These are phyloP conservation scores for Apostichopus leukothele DNA, from an alignment of 53 echinoderm and acorn worm genomes.

Conservation along the genomic window DNA sequence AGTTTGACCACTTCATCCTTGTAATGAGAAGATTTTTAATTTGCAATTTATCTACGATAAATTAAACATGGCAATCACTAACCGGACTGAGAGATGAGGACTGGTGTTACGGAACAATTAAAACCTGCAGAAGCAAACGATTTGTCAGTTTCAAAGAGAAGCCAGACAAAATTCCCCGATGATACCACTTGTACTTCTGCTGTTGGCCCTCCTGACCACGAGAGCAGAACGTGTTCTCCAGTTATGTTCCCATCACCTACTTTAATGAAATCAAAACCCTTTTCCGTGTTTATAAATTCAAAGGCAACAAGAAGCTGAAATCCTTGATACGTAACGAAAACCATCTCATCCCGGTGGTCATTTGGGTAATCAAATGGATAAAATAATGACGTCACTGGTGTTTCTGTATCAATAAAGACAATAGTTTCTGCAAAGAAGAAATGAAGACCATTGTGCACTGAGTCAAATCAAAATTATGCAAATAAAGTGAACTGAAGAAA, in stretches of 20 bases:
- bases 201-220: conserved; percentile 15
- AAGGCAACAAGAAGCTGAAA: background rate
- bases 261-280: no score
- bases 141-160: background rate
- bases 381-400: background rate
- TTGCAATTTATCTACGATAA: no score
- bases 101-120: background rate
- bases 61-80: background rate
- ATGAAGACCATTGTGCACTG: no score
- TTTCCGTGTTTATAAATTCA: no score
- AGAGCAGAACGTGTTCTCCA: background rate
- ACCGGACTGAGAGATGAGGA: background rate
- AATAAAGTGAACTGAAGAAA: no score
- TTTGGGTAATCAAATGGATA: no score
- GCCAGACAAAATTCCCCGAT: conserved; percentile 5
- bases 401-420: background rate
- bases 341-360: no score
- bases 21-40: no score
- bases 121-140: background rate
- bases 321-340: no score
- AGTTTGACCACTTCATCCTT: no score
- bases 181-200: background rate
- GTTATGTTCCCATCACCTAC: background rate
- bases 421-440: background rate
- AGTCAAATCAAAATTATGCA: no score